Conservation (phyloP, 2,797 vertebrate species). For the Babyrousa celebensis region DNA sequence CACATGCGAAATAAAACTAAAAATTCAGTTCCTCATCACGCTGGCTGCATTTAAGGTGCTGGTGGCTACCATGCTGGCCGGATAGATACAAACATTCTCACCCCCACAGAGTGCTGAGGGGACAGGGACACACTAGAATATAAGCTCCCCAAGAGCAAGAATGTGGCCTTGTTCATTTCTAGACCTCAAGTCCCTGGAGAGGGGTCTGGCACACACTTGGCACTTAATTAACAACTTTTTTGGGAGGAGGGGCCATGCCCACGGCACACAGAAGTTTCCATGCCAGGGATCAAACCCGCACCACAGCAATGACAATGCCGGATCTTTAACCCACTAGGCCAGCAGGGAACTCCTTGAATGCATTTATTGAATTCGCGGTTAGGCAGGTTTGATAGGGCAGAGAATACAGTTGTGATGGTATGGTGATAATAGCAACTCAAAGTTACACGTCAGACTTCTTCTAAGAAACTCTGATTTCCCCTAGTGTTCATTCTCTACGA, state of each 20-base stretch:
- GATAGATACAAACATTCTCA: not conserved
- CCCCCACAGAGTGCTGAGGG: not conserved
- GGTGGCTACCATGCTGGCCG: too few species aligned
- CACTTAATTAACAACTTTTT: not conserved
- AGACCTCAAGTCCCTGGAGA: not conserved
- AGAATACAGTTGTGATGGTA: not conserved
- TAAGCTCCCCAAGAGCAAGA: not conserved
- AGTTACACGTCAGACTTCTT: not conserved
- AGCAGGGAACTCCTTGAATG: not conserved
- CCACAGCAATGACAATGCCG: too few species aligned
- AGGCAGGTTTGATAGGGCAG: not conserved
- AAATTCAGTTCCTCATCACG: not conserved
- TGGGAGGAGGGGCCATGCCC: too few species aligned
- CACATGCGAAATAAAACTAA: not conserved
- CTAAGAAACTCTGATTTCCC: not conserved
- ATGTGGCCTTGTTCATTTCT: not conserved
- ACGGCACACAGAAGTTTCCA: too few species aligned
- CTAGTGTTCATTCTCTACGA: not conserved
- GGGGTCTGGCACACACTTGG: not conserved
- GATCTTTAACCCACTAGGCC: too few species aligned
- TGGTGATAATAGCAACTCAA: not conserved
- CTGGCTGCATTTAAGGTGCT: not conserved
- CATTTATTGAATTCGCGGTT: not conserved
- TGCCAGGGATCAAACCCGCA: too few species aligned
- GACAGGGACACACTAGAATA: rapidly evolving